Conservation (phyloP, 2,888 invertebrate species). For the Rutpela maculata region DNA sequence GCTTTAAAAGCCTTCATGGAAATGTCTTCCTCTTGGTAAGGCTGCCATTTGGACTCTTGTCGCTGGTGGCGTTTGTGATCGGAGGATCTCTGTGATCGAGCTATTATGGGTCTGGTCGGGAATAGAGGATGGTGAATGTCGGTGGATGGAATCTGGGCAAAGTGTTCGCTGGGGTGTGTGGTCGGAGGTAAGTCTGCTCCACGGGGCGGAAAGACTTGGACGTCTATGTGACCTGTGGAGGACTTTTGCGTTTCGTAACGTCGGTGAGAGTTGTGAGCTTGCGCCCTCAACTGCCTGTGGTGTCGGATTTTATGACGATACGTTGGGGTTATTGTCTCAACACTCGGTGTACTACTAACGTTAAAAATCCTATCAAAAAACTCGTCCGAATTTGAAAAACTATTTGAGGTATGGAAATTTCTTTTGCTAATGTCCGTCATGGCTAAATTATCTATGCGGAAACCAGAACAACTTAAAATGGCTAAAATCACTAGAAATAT, state of each 20-base stretch:
- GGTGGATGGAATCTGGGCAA: conserved; percentile 61
- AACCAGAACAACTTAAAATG: conserved; percentile 73
- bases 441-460: conserved; percentile 72
- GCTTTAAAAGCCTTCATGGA: conserved; percentile 80
- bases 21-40: conserved; percentile 75
- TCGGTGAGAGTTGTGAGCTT: conserved; percentile 50
- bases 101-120: conserved; percentile 45
- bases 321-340: conserved; percentile 35
- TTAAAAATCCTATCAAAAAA: conserved; percentile 57
- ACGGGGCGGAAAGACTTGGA: conserved; percentile 52
- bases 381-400: conserved; percentile 60
- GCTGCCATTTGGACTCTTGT: conserved; percentile 50
- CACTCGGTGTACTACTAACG: conserved; percentile 39
- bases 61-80: conserved; percentile 36
- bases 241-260: conserved; percentile 44
- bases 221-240: conserved; percentile 54
- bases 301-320: conserved; percentile 61
- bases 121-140: conserved; percentile 47
- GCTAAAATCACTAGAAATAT: conserved; percentile 73
- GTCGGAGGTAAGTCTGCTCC: conserved; percentile 48
- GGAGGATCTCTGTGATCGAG: conserved; percentile 50
- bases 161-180: conserved; percentile 54
- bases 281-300: conserved; percentile 61
- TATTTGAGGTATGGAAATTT: conserved; percentile 63
- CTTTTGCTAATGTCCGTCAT: conserved; percentile 69